Conservation (phyloP, 1,140 invertebrate genomes). For the Brachystomella parvula region DNA sequence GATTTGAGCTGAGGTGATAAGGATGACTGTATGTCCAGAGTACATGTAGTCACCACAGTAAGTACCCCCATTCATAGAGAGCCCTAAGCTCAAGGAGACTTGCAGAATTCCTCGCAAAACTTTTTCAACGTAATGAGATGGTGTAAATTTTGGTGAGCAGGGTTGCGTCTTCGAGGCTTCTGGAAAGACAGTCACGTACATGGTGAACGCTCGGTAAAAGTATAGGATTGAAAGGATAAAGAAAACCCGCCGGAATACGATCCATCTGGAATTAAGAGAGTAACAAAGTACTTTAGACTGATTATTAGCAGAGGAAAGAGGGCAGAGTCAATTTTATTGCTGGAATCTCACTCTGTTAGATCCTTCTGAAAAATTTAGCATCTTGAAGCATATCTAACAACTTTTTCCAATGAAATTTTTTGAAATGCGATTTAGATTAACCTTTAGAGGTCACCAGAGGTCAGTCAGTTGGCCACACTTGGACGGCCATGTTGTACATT, state of each 20-base stretch:
- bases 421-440: no score
- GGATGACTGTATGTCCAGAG: conserved; percentile 36
- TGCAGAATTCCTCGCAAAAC: conserved; percentile 54
- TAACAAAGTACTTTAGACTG: no score
- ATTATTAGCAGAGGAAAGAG: no score
- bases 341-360: no score
- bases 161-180: conserved; percentile 66
- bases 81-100: conserved; percentile 74
- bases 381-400: no score
- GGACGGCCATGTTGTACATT: no score
- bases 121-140: conserved; percentile 55
- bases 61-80: conserved; percentile 79
- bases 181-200: conserved; percentile 65
- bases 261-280: conserved; percentile 58
- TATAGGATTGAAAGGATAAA: conserved; percentile 73
- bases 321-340: no score
- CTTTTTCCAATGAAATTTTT: no score
- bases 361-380: no score
- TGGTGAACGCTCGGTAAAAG: conserved; percentile 75
- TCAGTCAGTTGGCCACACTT: no score
- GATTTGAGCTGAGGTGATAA: conserved; percentile 34
- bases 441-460: no score
- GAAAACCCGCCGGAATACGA: conserved; percentile 71
- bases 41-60: conserved; percentile 55
- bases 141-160: conserved; percentile 74